Conservation (phyloP, 2,888 invertebrate species). For the Poecilobothrus nobilitatus region DNA sequence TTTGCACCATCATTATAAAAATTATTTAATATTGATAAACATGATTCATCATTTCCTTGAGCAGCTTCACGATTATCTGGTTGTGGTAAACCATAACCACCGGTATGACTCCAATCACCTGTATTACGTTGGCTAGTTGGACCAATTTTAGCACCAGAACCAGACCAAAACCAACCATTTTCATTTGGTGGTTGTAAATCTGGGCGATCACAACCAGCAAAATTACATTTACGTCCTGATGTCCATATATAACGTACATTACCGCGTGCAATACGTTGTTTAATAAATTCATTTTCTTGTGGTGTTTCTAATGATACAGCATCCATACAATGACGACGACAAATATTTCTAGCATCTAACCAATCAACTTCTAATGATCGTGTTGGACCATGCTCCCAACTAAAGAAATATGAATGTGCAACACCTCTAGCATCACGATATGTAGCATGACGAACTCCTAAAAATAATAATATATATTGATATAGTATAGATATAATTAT, state of each 20-base stretch:
- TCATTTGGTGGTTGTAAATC: constrained; percentile 78
- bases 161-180: constrained; percentile 92
- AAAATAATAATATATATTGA: constrained; percentile 19
- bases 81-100: constrained; percentile 78
- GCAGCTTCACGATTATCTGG: constrained; percentile 87
- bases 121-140: constrained; percentile 80
- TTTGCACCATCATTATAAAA: constrained; percentile 83
- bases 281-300: constrained; percentile 82
- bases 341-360: constrained; percentile 84
- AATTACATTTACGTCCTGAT: constrained; percentile 85
- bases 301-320: constrained; percentile 84
- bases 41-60: constrained; percentile 87
- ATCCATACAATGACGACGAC: constrained; percentile 89
- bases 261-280: constrained; percentile 74
- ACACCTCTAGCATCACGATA: constrained; percentile 83
- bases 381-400: constrained; percentile 80
- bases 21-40: constrained; percentile 79
- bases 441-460: constrained; percentile 79
- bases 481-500: too few species aligned
- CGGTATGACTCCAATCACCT: constrained; percentile 84
- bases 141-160: constrained; percentile 84
- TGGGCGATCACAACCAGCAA: constrained; percentile 76
- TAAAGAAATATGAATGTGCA: constrained; percentile 87
- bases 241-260: constrained; percentile 81
- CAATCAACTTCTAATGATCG: constrained; percentile 78